A percentile compares a stretch with the other conserved stretches of the same genome.
Conservation (phyloP, 2,797 vertebrate genomes). For the Micropoecilia bifurca region DNA sequence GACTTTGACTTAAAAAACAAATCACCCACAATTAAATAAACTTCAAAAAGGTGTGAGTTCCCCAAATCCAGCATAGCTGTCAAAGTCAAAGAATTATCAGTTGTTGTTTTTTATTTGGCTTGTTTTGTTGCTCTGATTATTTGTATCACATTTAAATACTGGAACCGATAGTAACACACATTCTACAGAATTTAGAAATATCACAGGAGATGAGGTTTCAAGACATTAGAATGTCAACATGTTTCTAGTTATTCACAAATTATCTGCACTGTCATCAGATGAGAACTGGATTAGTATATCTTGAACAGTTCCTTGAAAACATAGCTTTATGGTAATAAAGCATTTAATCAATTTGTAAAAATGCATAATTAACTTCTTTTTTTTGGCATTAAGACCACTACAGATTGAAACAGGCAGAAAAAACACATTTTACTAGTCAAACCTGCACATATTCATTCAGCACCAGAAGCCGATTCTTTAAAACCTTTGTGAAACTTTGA, state of each 20-base stretch:
- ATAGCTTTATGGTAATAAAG: background rate
- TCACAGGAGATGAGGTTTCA: background rate
- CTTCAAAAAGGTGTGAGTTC: background rate
- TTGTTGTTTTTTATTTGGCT: background rate
- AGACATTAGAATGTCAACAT: background rate
- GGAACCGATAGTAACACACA: background rate
- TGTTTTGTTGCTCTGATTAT: background rate
- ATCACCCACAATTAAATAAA: background rate
- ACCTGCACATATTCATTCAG: background rate
- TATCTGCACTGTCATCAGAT: background rate
- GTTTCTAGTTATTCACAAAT: background rate
- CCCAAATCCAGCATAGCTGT: background rate
- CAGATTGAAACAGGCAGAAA: background rate
- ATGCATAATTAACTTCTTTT: background rate
- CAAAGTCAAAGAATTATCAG: background rate
- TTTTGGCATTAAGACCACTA: background rate
- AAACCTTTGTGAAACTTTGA: background rate
- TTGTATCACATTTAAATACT: background rate
- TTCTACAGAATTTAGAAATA: background rate
- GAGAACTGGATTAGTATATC: background rate
- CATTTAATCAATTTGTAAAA: background rate
- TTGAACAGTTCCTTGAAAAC: background rate
- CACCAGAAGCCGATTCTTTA: background rate
- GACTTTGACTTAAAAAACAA: background rate
- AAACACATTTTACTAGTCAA: background rate